phyloP scores from a whole-genome alignment of 2,888 invertebrate species.

The Lochmaea capreae region DNA sequence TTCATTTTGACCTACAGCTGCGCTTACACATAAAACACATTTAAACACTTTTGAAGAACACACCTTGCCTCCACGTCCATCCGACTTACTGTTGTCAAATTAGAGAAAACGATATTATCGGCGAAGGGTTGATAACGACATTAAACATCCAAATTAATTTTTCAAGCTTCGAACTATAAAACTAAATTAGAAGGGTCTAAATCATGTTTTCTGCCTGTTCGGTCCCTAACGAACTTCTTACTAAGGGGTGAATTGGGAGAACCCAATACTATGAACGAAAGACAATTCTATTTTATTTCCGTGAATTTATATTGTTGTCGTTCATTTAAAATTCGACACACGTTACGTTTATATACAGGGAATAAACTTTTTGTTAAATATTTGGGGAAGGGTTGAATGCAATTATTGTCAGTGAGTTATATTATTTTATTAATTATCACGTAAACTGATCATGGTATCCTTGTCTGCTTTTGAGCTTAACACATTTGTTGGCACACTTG shows the following conservation, averaged over 20 bases:
- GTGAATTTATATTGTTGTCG: conserved; percentile 1
- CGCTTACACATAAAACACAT: too few relatives aligned
- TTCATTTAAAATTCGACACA: conserved; percentile 26
- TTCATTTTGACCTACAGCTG: too few relatives aligned
- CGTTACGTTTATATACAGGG: conserved; percentile 1
- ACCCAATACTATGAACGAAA: conserved; percentile 28
- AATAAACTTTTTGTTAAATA: background rate
- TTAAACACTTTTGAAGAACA: background rate
- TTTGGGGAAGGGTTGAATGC: background rate
- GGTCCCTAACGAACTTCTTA: conserved; percentile 29
- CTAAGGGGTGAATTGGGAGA: conserved; percentile 34
- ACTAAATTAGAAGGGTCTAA: conserved; percentile 40
- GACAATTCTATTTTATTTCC: conserved; percentile 34
- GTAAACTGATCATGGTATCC: too few relatives aligned
- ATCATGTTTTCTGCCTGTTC: conserved; percentile 38
- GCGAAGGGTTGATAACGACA: conserved; percentile 19
- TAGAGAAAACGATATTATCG: conserved; percentile 17
- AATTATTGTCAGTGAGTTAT: too few relatives aligned
- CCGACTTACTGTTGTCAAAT: conserved; percentile 6
- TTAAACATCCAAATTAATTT: conserved; percentile 30
- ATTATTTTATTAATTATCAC: too few relatives aligned
- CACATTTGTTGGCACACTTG: too few relatives aligned
- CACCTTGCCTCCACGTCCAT: background rate
- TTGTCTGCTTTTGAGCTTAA: too few relatives aligned
- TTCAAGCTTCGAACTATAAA: conserved; percentile 34